phyloP scores from a whole-genome alignment of 2,888 invertebrate species.

The Trachelus iudaicus region DNA sequence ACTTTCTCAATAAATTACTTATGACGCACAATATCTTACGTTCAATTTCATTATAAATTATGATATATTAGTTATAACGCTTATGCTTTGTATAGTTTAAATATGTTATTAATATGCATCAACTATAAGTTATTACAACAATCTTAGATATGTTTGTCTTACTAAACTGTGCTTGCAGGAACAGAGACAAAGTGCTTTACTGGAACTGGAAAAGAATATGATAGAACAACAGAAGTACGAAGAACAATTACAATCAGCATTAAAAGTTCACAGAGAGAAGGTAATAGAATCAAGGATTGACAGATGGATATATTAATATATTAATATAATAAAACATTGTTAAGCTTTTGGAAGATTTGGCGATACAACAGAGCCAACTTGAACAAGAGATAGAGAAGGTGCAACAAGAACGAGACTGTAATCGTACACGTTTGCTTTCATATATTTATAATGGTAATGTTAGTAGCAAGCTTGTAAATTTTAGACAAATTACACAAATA shows the following conservation, averaged over 20 bases:
- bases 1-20: conserved; percentile 14
- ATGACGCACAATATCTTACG: not conserved
- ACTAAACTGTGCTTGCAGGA: conserved; percentile 61
- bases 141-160: not conserved
- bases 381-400: conserved; percentile 77
- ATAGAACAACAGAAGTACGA: conserved; percentile 74
- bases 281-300: conserved; percentile 54
- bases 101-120: not conserved
- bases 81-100: too few species aligned
- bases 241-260: conserved; percentile 72
- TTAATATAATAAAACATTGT: conserved; percentile 27
- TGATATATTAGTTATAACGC: too few species aligned
- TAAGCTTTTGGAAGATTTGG: conserved; percentile 69
- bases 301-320: not conserved
- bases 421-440: conserved; percentile 52
- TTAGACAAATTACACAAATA: conserved; percentile 9
- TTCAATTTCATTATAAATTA: not conserved
- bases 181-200: conserved; percentile 68
- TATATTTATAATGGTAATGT: conserved; percentile 53
- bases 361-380: conserved; percentile 74
- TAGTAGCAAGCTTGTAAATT: not conserved
- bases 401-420: conserved; percentile 73
- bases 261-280: conserved; percentile 74
- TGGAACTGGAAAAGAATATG: conserved; percentile 74
- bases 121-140: not conserved